Evolutionary conservation across 2,888 invertebrate genomes (phyloP).

Genomic region (Xestia sexstrigata): DNA sequence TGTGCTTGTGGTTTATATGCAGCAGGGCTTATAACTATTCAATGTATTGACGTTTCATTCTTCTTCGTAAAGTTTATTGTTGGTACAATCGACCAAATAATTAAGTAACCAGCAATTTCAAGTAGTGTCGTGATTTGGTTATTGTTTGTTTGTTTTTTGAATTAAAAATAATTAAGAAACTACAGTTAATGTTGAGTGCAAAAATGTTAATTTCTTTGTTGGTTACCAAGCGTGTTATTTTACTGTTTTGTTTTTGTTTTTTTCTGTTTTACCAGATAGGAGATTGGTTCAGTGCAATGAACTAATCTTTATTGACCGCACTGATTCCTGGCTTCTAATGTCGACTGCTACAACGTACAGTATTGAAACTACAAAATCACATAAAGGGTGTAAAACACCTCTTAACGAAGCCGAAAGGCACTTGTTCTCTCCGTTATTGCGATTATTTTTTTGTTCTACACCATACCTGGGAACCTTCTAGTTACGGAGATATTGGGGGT

Average conservation of each 20-base stretch:
- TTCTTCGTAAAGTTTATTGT: neutral
- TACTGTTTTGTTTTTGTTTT: too few species aligned
- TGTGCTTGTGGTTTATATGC: constrained; percentile 31
- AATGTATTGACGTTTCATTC: constrained; percentile 14
- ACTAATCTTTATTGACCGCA: neutral
- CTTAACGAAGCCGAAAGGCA: too few species aligned
- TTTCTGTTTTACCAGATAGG: neutral
- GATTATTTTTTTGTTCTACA: too few species aligned
- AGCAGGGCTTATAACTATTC: neutral
- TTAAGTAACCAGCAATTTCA: neutral
- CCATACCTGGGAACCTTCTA: too few species aligned
- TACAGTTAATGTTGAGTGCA: neutral
- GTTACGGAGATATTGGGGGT: too few species aligned
- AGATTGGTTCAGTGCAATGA: neutral
- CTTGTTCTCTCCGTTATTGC: too few species aligned
- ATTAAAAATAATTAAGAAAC: too few species aligned
- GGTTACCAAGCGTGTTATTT: neutral
- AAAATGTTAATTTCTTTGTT: neutral
- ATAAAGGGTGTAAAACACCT: too few species aligned
- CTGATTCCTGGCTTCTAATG: neutral
- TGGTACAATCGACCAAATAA: neutral
- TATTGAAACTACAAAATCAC: neutral
- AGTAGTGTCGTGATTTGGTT: neutral
- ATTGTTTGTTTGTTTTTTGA: too few species aligned
- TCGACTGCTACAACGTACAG: neutral